These are phyloP conservation scores for Saxicola maurus DNA, from an alignment of 2,797 vertebrate species.

Conservation along the genomic window DNA sequence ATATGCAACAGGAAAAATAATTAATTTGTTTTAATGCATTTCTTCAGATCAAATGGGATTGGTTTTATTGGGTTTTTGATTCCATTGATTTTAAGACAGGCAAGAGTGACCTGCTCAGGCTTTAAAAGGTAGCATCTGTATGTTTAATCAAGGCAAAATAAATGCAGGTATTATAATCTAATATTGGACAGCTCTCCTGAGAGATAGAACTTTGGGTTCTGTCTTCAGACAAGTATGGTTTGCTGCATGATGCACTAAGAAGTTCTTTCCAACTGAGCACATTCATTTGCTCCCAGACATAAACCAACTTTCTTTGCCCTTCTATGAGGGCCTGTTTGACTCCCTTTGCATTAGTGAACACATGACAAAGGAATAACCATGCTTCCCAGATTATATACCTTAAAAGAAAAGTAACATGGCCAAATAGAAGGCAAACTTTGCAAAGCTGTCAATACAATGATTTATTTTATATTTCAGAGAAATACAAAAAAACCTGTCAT, in stretches of 20 bases:
- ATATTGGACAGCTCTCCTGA: not conserved
- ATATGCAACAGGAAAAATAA: not conserved
- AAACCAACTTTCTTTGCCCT: not conserved
- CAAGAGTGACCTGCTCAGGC: fast-evolving
- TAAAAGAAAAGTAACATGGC: not conserved
- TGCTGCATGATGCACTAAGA: not conserved
- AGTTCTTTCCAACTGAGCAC: not conserved
- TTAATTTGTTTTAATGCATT: not conserved
- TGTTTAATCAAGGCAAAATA: not conserved
- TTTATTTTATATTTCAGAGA: not conserved
- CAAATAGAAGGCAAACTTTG: not conserved
- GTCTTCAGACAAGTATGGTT: not conserved
- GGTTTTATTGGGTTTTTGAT: fast-evolving
- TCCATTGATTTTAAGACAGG: not conserved
- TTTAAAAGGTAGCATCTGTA: not conserved
- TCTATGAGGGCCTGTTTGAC: not conserved
- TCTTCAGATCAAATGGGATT: not conserved
- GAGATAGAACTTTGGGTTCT: not conserved
- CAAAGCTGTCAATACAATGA: not conserved
- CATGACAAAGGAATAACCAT: not conserved
- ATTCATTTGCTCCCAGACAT: not conserved
- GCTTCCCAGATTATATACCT: not conserved
- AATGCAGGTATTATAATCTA: not conserved
- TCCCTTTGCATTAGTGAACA: not conserved
- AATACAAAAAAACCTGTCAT: fast-evolving